These are phyloP conservation scores for Nephila pilipes DNA, from an alignment of 1,140 invertebrate species.

Conservation along the genomic window DNA sequence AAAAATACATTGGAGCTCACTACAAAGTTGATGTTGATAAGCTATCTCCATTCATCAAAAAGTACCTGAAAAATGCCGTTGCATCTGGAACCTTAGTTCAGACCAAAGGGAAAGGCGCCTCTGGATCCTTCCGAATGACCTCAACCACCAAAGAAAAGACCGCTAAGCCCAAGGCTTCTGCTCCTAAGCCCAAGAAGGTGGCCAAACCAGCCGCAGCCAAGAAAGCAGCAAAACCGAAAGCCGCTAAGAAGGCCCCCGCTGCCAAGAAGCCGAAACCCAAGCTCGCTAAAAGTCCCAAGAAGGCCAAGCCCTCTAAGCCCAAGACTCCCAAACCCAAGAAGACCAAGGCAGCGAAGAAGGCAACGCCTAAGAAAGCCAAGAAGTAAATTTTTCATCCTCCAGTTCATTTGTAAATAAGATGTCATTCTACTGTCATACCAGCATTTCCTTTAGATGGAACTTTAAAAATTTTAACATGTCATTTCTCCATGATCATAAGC, in stretches of 20 bases:
- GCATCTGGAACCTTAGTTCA: conserved; percentile 83
- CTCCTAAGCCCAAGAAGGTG: conserved; percentile 40
- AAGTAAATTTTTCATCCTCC: conserved; percentile 36
- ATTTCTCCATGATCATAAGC: neutral
- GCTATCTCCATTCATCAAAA: conserved; percentile 84
- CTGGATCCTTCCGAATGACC: conserved; percentile 84
- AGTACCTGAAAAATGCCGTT: conserved; percentile 84
- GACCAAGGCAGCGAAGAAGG: conserved; percentile 59
- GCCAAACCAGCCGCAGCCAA: conserved; percentile 42
- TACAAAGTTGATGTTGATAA: conserved; percentile 85
- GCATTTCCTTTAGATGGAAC: neutral
- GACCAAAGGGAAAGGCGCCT: conserved; percentile 85
- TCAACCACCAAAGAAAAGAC: conserved; percentile 78
- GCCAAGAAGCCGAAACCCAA: conserved; percentile 65
- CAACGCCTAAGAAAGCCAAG: conserved; percentile 74
- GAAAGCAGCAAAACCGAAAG: conserved; percentile 72
- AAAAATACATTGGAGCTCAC: conserved; percentile 85
- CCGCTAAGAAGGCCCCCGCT: conserved; percentile 40
- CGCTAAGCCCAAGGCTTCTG: conserved; percentile 37
- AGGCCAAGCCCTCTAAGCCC: conserved; percentile 74
- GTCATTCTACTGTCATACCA: neutral
- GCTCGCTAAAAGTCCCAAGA: conserved; percentile 75
- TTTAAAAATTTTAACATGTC: neutral
- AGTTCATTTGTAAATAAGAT: conserved; percentile 24
- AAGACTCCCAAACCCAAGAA: conserved; percentile 76